Conservation (phyloP, 2,797 vertebrate genomes). For the Clarias platycephalus region DNA sequence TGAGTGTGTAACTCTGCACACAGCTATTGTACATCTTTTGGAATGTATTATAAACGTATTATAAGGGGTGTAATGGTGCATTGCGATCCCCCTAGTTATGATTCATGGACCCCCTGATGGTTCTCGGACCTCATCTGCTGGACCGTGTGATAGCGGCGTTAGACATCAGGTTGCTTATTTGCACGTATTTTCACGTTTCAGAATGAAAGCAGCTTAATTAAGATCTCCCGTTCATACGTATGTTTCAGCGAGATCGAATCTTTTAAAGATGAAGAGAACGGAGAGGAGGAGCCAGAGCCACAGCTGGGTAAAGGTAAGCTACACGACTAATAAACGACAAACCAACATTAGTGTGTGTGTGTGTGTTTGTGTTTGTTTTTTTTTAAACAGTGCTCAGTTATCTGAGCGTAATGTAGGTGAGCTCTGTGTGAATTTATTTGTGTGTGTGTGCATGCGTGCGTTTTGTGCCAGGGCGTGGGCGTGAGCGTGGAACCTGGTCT, state of each 20-base stretch:
- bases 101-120: neutral
- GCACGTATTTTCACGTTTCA: neutral
- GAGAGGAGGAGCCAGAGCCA: slow-evolving; percentile 53
- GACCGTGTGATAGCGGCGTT: neutral
- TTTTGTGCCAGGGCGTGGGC: slow-evolving; percentile 56
- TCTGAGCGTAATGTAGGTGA: neutral
- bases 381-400: too few relatives aligned
- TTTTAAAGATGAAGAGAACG: slow-evolving; percentile 64
- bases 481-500: slow-evolving; percentile 81
- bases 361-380: too few relatives aligned
- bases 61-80: neutral
- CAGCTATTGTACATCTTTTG: neutral
- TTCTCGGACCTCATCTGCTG: neutral
- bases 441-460: neutral
- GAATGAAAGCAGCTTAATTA: slow-evolving; percentile 1
- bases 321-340: neutral
- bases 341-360: neutral
- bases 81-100: too few relatives aligned
- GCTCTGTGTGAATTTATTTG: neutral
- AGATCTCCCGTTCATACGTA: slow-evolving; percentile 16
- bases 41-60: neutral
- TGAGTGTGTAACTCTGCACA: neutral
- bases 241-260: slow-evolving; percentile 68
- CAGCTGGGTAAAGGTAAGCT: slow-evolving; percentile 59
- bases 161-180: neutral